Conservation (phyloP, 2,113 vertebrate species). For the Tricholaema leucomelas region DNA sequence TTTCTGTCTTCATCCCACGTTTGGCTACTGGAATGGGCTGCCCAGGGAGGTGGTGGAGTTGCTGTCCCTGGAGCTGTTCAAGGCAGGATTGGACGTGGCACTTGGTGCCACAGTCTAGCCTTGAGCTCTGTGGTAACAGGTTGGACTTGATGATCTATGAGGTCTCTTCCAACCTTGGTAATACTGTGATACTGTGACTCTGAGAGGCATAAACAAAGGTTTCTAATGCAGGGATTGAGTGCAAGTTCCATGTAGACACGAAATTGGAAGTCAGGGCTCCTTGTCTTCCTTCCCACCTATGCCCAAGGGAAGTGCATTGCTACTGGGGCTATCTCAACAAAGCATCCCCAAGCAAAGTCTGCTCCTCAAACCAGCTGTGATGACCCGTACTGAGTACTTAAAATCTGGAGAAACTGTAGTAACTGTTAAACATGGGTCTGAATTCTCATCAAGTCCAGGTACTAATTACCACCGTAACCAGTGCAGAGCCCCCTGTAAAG, state of each 20-base stretch:
- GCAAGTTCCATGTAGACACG: background rate
- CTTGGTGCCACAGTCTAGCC: no score
- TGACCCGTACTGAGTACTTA: background rate
- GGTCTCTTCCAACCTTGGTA: no score
- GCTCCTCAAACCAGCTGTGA: background rate
- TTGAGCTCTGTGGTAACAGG: no score
- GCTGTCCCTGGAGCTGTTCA: no score
- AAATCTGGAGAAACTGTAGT: background rate
- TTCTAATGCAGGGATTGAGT: background rate
- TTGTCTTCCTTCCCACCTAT: background rate
- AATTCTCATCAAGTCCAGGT: constrained; percentile 36
- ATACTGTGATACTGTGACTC: no score
- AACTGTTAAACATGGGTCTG: background rate
- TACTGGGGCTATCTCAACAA: background rate
- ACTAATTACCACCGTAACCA: background rate
- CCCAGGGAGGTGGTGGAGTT: no score
- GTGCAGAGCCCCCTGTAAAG: background rate
- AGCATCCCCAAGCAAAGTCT: background rate
- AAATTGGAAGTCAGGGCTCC: background rate
- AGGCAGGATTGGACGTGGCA: no score
- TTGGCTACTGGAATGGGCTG: background rate
- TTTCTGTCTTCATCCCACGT: background rate
- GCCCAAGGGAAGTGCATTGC: rapidly evolving
- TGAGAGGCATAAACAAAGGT: background rate
- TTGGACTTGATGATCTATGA: no score